Evolutionary conservation across 2,888 invertebrate genomes (phyloP).

Genomic region (Nudaria mundana): DNA sequence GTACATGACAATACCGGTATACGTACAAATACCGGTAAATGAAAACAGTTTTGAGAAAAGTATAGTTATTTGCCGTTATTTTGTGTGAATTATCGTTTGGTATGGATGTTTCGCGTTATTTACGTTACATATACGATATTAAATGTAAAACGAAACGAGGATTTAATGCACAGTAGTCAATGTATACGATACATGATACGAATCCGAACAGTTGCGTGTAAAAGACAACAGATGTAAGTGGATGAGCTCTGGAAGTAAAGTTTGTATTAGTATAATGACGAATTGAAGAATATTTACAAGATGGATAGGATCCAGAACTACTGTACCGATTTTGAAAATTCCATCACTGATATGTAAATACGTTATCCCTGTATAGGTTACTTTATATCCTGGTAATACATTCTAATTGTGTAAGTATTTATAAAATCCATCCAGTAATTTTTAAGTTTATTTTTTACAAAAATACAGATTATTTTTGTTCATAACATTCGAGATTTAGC

Average conservation of each 20-base stretch:
- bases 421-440: too few species aligned
- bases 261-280: conserved; percentile 33
- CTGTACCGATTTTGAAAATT: too few species aligned
- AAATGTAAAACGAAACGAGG: conserved; percentile 38
- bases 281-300: conserved; percentile 18
- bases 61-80: background rate
- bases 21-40: background rate
- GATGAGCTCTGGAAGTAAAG: conserved; percentile 48
- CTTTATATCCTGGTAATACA: background rate
- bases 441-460: too few species aligned
- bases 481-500: too few species aligned
- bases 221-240: conserved; percentile 50
- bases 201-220: conserved; percentile 66
- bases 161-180: conserved; percentile 47
- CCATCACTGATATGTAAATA: too few species aligned
- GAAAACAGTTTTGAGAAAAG: background rate
- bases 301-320: too few species aligned
- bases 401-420: background rate
- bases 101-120: conserved; percentile 18
- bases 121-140: conserved; percentile 8
- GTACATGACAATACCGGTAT: background rate
- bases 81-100: conserved; percentile 20
- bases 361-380: too few species aligned
- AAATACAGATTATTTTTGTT: too few species aligned
- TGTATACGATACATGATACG: conserved; percentile 65